phyloP scores from a whole-genome alignment of 2,113 vertebrate genomes.

The Gasterosteus aculeatus region DNA sequence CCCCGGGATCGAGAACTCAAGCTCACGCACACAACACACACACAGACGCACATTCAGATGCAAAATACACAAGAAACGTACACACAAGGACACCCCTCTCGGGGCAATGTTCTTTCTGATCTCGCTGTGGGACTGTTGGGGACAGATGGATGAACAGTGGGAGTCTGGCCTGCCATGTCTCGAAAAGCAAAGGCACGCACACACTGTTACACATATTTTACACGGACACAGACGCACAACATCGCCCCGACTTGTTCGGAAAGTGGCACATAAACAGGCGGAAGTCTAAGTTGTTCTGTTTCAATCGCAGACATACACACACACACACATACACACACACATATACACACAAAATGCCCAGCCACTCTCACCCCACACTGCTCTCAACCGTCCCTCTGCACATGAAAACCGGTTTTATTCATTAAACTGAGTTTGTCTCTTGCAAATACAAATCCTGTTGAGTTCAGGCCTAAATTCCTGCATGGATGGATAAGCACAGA shows the following conservation, averaged over 20 bases:
- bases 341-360: slow-evolving; percentile 10
- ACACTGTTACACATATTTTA: slow-evolving; percentile 43
- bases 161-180: slow-evolving; percentile 67
- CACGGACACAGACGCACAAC: slow-evolving; percentile 44
- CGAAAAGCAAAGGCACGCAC: slow-evolving; percentile 52
- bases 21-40: slow-evolving; percentile 46
- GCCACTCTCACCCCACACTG: slow-evolving; percentile 10
- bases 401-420: not conserved
- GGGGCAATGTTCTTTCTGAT: slow-evolving; percentile 72
- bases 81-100: slow-evolving; percentile 42
- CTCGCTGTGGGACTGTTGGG: slow-evolving; percentile 67
- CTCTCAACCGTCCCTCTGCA: not conserved
- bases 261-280: slow-evolving; percentile 57
- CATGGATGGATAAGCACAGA: not conserved
- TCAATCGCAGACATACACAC: slow-evolving; percentile 10
- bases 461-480: not conserved
- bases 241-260: slow-evolving; percentile 46
- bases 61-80: slow-evolving; percentile 37
- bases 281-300: slow-evolving; percentile 30
- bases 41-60: slow-evolving; percentile 37
- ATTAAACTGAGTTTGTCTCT: not conserved
- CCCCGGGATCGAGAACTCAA: slow-evolving; percentile 63
- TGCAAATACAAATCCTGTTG: not conserved
- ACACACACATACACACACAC: slow-evolving; percentile 13
- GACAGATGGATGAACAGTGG: slow-evolving; percentile 80